A percentile compares a stretch with the other conserved stretches of the same genome.
phyloP scores from a whole-genome alignment of 1,140 invertebrate species.

The Eciton burchellii region DNA sequence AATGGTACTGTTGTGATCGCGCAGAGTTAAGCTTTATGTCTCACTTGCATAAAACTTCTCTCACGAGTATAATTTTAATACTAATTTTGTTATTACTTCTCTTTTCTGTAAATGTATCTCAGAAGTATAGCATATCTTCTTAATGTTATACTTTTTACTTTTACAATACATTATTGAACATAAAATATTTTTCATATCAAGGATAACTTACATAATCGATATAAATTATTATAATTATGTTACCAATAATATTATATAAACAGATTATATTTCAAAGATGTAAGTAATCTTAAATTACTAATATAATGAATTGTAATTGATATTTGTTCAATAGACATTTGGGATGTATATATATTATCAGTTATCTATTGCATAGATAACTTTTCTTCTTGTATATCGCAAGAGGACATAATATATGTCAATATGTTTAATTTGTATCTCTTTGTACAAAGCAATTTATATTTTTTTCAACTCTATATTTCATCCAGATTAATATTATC shows the following conservation, averaged over 20 bases:
- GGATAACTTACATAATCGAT: constrained; percentile 31
- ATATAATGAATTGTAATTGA: constrained; percentile 27
- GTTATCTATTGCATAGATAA: no score
- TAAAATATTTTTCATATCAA: constrained; percentile 44
- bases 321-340: constrained; percentile 35
- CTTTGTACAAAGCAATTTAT: no score
- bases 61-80: neutral
- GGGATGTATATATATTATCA: neutral
- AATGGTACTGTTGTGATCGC: constrained; percentile 81
- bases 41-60: constrained; percentile 46
- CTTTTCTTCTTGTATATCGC: neutral
- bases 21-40: constrained; percentile 76
- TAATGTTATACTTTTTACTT: constrained; percentile 43
- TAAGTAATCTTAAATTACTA: constrained; percentile 39
- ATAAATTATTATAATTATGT: constrained; percentile 43
- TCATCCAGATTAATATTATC: constrained; percentile 1
- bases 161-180: constrained; percentile 44
- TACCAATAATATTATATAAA: constrained; percentile 45
- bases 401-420: neutral
- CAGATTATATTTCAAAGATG: constrained; percentile 52
- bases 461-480: no score
- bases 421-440: no score
- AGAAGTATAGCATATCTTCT: constrained; percentile 11
- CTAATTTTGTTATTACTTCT: constrained; percentile 23
- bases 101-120: constrained; percentile 19